These are phyloP conservation scores for Dendroctonus ponderosae DNA, from an alignment of 1,140 invertebrate species.

Conservation along the genomic window DNA sequence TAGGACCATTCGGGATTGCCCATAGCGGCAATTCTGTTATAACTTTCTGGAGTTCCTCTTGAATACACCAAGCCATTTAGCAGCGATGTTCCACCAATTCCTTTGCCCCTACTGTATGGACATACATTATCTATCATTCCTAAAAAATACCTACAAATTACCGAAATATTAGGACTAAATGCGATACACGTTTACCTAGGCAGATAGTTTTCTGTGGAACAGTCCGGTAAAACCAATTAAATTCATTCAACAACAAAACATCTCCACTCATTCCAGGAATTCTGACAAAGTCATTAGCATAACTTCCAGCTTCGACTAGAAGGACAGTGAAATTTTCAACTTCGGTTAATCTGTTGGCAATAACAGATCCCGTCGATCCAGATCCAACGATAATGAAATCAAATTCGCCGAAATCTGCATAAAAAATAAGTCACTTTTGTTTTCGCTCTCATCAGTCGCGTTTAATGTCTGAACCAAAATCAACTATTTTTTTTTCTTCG, in stretches of 20 bases:
- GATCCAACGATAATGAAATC: slow-evolving; percentile 59
- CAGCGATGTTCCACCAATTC: slow-evolving; percentile 59
- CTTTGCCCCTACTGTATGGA: slow-evolving; percentile 49
- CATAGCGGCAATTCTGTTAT: slow-evolving; percentile 69
- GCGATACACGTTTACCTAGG: slow-evolving; percentile 24
- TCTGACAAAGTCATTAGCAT: slow-evolving; percentile 66
- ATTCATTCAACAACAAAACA: slow-evolving; percentile 56
- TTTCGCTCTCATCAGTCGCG: neutral
- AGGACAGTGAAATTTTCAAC: slow-evolving; percentile 53
- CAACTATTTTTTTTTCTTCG: neutral
- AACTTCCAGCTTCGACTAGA: slow-evolving; percentile 63
- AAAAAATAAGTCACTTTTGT: slow-evolving; percentile 6
- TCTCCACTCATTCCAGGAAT: slow-evolving; percentile 61
- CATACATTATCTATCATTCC: slow-evolving; percentile 41
- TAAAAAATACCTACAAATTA: slow-evolving; percentile 50
- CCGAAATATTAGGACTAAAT: neutral
- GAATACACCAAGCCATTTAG: slow-evolving; percentile 68
- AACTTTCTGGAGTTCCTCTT: slow-evolving; percentile 62
- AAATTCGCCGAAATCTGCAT: slow-evolving; percentile 45
- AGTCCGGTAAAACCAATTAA: slow-evolving; percentile 71
- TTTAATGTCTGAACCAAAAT: neutral
- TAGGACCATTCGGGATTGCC: slow-evolving; percentile 66
- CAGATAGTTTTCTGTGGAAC: slow-evolving; percentile 39
- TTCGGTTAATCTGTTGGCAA: slow-evolving; percentile 60
- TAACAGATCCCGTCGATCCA: slow-evolving; percentile 59